Conservation (phyloP, 2,113 vertebrate species). For the Arothron firmamentum region DNA sequence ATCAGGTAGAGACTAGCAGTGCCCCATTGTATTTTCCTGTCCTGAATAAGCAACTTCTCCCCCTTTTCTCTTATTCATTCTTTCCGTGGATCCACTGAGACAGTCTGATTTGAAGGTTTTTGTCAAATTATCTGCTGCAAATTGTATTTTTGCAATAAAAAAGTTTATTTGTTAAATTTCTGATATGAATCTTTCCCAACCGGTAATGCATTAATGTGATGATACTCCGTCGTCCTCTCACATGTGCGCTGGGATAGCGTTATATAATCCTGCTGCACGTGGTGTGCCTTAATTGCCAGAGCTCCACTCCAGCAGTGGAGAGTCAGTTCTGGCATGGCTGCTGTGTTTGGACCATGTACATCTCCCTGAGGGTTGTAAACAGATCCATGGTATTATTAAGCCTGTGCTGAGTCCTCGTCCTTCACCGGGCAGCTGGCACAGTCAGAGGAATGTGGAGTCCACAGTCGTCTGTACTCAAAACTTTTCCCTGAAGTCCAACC, state of each 20-base stretch:
- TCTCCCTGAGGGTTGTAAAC: conserved; percentile 56
- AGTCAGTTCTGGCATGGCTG: conserved; percentile 35
- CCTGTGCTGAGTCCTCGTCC: conserved; percentile 33
- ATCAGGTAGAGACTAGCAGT: conserved; percentile 84
- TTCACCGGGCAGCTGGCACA: conserved; percentile 23
- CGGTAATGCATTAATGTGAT: conserved; percentile 5
- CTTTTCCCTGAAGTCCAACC: conserved; percentile 1
- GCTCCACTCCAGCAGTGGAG: conserved; percentile 20
- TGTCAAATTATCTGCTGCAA: neutral
- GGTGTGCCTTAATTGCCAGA: conserved; percentile 12
- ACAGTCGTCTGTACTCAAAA: conserved; percentile 15
- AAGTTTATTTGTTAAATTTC: neutral
- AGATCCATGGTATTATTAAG: conserved; percentile 56
- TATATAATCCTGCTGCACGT: conserved; percentile 39
- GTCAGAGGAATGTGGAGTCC: conserved; percentile 10
- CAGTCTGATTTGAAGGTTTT: conserved; percentile 38
- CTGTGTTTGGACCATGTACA: conserved; percentile 23
- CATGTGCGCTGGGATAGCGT: conserved; percentile 17
- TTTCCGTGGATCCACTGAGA: conserved; percentile 23
- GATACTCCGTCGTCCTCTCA: conserved; percentile 3
- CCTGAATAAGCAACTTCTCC: conserved; percentile 9
- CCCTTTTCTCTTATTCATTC: neutral
- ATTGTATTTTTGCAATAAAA: neutral
- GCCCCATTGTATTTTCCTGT: conserved; percentile 52
- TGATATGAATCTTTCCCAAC: neutral